phyloP scores from a whole-genome alignment of 2,888 invertebrate species.

The Teleiodes luculella region DNA sequence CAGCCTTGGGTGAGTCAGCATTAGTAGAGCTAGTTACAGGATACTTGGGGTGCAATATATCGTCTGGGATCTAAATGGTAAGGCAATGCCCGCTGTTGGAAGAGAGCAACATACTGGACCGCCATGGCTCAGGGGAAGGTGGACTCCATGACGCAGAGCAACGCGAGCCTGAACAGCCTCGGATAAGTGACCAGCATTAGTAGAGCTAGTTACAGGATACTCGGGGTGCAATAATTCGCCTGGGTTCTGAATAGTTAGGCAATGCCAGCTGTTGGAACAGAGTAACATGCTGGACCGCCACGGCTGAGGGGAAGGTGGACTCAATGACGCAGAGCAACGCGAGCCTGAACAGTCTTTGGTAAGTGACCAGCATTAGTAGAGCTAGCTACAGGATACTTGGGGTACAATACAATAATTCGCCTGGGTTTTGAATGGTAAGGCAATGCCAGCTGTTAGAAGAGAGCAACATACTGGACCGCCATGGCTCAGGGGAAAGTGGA shows the following conservation, averaged over 20 bases:
- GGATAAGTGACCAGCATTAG: conserved; percentile 60
- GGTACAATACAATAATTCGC: no score
- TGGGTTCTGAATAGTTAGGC: conserved; percentile 55
- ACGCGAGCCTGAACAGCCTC: conserved; percentile 66
- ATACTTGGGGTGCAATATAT: no score
- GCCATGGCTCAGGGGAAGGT: conserved; percentile 64
- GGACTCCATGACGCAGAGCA: conserved; percentile 58
- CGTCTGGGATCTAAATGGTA: no score
- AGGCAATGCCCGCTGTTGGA: conserved; percentile 70
- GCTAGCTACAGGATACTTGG: no score
- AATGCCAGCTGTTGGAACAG: conserved; percentile 70
- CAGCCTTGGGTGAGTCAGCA: conserved; percentile 64
- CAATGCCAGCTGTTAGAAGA: conserved; percentile 71
- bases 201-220: no score
- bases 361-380: conserved; percentile 33
- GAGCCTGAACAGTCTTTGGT: conserved; percentile 70
- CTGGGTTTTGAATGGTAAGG: conserved; percentile 64
- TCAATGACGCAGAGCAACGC: conserved; percentile 62
- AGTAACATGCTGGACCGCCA: conserved; percentile 68
- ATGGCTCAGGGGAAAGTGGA: conserved; percentile 64
- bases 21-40: neutral
- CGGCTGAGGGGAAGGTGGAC: conserved; percentile 63
- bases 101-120: conserved; percentile 66
- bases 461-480: conserved; percentile 66
- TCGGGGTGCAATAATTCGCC: no score